Conservation (phyloP, 2,113 vertebrate species). For the Ciconia maguari region DNA sequence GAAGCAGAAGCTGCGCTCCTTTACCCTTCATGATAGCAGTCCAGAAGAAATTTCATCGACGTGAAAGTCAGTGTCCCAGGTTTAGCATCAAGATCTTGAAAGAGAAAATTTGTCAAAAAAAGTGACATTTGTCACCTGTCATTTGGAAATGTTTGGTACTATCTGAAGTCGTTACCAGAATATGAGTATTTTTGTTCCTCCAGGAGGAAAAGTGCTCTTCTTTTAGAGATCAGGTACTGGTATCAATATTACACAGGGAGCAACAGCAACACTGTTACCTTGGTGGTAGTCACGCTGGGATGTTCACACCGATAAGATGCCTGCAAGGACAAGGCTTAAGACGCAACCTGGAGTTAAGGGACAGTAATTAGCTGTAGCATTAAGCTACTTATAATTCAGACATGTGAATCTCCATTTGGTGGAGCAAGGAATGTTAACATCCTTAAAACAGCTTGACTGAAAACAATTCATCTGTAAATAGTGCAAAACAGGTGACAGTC, state of each 20-base stretch:
- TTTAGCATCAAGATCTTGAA: not conserved
- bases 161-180: not conserved
- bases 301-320: not conserved
- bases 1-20: not conserved
- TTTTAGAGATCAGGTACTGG: not conserved
- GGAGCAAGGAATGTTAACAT: not conserved
- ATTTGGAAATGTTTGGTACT: not conserved
- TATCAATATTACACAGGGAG: not conserved
- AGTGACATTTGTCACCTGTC: not conserved
- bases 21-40: not conserved
- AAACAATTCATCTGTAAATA: not conserved
- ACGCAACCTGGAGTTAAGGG: not conserved
- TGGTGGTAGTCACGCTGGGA: not conserved
- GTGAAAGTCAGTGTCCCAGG: not conserved
- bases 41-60: not conserved
- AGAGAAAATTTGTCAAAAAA: not conserved
- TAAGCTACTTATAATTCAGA: not conserved
- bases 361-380: not conserved
- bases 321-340: slow-evolving; percentile 6
- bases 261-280: not conserved
- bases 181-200: not conserved
- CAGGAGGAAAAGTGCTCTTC: not conserved
- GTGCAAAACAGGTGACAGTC: not conserved
- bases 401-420: not conserved
- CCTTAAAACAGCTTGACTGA: not conserved